Base-by-base conservation (phyloP, 23 tunicate genomes). In the Pegea sp. region DNA sequence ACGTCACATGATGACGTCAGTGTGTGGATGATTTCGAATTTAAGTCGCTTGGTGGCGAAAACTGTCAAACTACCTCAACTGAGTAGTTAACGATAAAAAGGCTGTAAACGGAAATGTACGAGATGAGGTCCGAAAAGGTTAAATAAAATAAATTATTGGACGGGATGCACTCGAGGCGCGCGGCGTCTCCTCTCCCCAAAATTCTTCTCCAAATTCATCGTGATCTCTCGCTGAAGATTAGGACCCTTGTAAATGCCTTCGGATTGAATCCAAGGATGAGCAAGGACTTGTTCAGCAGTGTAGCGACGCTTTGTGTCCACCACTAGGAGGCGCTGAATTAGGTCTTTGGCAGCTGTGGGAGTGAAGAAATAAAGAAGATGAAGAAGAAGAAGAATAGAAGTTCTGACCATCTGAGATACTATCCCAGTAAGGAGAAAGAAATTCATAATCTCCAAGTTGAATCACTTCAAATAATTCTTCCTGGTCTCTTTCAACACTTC, bases 341-440 rank as follows among this genome's bases (percentile, higher is more conserved):
- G 64, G 44, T 84, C 95, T 74, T 84, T 84, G 56, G 95, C 95
- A 27, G 95, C 95, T 84, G 76, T 26, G n/a, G n/a, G n/a, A n/a
- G n/a, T 13, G 25, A 27, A 59, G 26, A 28, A 0, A 30, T 30
- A 25, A 27, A 56, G 16, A 56, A n/a, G n/a, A n/a, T n/a, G n/a
- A 62, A 70, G 2, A 33, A 23, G 25, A 55, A 55, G 11, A 23
- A 53, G 30, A 8, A 6, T 54, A 54, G 54, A 32, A 4, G 0
- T 21, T n/a, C 75, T 18, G 28, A 75, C 96, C 96, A 18, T 87
- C 88, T 4, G 96, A 87, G 18, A 87, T 87, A 55, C 70, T 75
- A 38, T 87, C 96, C 96, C 96, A 87, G 61, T 87, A 87, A 2
- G 96, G 96, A 54, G 96, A 87, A 11, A 87, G 72, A 69, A 87